Conservation (phyloP, 2,113 vertebrate genomes). For the Clarias batrachus region DNA sequence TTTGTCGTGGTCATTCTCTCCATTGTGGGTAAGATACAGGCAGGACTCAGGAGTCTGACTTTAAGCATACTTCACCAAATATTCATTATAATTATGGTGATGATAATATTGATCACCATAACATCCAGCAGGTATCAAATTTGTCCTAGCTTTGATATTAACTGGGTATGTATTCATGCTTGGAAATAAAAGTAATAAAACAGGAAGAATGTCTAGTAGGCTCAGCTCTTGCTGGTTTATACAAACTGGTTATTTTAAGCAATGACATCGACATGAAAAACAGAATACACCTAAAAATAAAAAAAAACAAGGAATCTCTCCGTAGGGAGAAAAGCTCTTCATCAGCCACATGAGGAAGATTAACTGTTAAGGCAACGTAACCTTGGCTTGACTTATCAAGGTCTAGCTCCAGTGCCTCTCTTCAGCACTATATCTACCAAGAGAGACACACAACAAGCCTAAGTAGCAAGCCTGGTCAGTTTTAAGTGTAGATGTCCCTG, state of each 20-base stretch:
- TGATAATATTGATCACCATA: background rate
- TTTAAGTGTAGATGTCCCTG: slow-evolving; percentile 35
- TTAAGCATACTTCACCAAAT: background rate
- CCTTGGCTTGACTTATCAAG: slow-evolving; percentile 51
- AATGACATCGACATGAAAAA: background rate
- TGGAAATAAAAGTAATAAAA: background rate
- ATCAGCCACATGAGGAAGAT: slow-evolving; percentile 29
- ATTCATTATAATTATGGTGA: background rate
- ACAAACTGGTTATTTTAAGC: background rate
- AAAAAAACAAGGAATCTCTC: slow-evolving; percentile 9
- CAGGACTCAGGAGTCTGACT: background rate
- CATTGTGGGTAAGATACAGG: slow-evolving; percentile 81
- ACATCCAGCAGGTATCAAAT: background rate
- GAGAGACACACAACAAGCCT: slow-evolving; percentile 27
- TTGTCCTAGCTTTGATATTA: background rate
- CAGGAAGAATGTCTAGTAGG: background rate
- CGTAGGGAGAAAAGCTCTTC: slow-evolving; percentile 11
- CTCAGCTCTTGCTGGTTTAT: background rate
- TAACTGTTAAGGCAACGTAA: slow-evolving; percentile 33
- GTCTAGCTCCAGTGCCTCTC: slow-evolving; percentile 27
- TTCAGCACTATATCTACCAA: slow-evolving; percentile 38
- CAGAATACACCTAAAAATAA: background rate
- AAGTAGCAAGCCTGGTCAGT: slow-evolving; percentile 13
- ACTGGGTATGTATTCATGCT: background rate
- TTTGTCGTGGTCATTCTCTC: slow-evolving; percentile 98